These are phyloP conservation scores for Falco columbarius DNA, from an alignment of 2,797 vertebrate species.

Conservation along the genomic window DNA sequence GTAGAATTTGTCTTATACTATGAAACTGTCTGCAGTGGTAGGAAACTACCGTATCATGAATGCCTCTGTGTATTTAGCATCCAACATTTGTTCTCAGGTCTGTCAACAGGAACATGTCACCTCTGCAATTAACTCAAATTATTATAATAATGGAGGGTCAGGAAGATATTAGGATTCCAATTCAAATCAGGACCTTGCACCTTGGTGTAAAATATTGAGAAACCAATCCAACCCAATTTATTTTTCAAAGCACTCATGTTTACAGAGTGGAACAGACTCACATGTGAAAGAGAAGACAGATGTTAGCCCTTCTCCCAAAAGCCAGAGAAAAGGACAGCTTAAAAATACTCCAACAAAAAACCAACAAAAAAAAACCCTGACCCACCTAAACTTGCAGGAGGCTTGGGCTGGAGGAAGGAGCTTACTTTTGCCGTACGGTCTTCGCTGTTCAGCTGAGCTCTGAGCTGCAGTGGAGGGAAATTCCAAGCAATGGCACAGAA, in stretches of 20 bases:
- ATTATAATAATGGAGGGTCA: background rate
- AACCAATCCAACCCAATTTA: background rate
- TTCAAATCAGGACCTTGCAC: background rate
- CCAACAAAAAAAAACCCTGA: too few relatives aligned
- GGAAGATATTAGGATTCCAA: background rate
- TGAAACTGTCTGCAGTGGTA: background rate
- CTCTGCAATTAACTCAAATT: background rate
- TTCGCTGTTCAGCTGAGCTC: background rate
- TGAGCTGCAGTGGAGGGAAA: background rate
- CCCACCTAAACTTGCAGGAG: background rate
- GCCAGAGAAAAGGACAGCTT: background rate
- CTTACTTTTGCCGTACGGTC: background rate
- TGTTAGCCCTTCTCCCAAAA: background rate
- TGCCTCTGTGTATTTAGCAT: background rate
- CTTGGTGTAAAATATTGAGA: background rate
- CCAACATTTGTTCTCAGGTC: background rate
- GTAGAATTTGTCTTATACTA: slow-evolving; percentile 22
- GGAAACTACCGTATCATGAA: background rate
- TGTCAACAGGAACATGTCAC: background rate
- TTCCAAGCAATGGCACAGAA: background rate
- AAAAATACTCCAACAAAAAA: background rate
- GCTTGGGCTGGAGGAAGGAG: background rate
- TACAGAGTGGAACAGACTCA: background rate
- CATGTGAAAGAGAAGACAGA: rapidly evolving
- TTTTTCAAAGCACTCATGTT: background rate